Conservation (phyloP, 2,113 vertebrate species). For the Merops nubicus region DNA sequence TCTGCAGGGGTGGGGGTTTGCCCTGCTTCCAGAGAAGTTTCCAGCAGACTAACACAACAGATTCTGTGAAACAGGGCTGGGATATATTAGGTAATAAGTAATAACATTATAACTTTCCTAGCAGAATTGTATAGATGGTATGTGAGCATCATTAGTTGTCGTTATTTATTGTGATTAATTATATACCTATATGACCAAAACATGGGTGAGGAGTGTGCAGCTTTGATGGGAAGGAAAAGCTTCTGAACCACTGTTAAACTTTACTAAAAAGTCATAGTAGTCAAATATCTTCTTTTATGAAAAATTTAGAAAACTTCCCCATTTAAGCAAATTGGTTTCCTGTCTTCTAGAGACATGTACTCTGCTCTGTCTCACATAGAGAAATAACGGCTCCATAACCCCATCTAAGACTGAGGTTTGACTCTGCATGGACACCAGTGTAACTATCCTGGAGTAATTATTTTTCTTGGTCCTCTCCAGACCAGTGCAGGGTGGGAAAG, state of each 20-base stretch:
- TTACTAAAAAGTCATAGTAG: not conserved
- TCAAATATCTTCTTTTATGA: not conserved
- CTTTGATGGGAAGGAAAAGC: not conserved
- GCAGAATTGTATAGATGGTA: not conserved
- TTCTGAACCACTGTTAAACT: not conserved
- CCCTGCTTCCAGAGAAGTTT: not conserved
- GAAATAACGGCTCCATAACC: not conserved
- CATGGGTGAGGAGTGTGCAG: not conserved
- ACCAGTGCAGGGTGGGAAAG: not conserved
- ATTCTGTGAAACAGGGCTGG: not conserved
- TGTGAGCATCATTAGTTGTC: not conserved
- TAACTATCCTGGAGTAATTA: not conserved
- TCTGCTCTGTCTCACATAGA: not conserved
- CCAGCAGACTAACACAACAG: not conserved
- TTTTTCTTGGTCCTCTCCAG: not conserved
- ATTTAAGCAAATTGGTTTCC: not conserved
- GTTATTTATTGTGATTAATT: not conserved
- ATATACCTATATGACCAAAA: not conserved
- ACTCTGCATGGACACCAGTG: not conserved
- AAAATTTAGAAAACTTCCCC: not conserved
- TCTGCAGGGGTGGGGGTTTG: not conserved
- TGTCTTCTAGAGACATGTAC: not conserved
- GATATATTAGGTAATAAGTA: not conserved
- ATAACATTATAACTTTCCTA: not conserved
- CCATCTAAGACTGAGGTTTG: not conserved